These are phyloP conservation scores for Bostrychus sinensis DNA, from an alignment of 2,113 vertebrate genomes.

Conservation along the genomic window DNA sequence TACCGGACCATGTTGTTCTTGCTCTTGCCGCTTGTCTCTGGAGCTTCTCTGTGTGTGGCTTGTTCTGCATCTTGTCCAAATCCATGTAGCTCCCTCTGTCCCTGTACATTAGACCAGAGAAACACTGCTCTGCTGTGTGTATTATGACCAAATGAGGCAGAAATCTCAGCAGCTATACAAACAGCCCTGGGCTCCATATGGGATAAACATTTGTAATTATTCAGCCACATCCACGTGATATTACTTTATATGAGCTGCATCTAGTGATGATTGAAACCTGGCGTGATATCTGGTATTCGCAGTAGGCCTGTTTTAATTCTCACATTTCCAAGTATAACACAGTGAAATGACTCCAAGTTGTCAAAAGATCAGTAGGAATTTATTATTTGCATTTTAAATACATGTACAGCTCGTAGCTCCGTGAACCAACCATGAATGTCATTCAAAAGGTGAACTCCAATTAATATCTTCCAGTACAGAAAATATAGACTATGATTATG, in stretches of 20 bases:
- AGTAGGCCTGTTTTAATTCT: constrained; percentile 8
- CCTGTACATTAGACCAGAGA: constrained; percentile 44
- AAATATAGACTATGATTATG: constrained; percentile 26
- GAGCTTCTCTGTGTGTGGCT: constrained; percentile 37
- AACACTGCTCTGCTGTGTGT: constrained; percentile 30
- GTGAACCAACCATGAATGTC: constrained; percentile 46
- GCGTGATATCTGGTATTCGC: constrained; percentile 1
- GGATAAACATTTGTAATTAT: constrained; percentile 66
- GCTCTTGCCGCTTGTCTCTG: background rate
- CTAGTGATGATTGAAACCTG: constrained; percentile 32
- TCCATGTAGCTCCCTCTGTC: constrained; percentile 34
- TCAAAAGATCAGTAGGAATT: constrained; percentile 81
- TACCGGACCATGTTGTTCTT: constrained; percentile 5
- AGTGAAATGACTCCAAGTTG: constrained; percentile 59
- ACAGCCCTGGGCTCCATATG: constrained; percentile 62
- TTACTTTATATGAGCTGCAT: constrained; percentile 50
- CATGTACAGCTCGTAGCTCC: constrained; percentile 66
- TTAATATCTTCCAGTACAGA: constrained; percentile 23
- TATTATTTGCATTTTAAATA: constrained; percentile 78
- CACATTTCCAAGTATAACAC: constrained; percentile 17
- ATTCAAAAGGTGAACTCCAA: constrained; percentile 44
- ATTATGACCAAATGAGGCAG: constrained; percentile 69
- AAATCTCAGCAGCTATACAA: constrained; percentile 68
- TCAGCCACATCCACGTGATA: constrained; percentile 60
- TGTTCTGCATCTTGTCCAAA: constrained; percentile 35